Conservation (phyloP, 2,797 vertebrate species). For the Pogoniulus pusillus region DNA sequence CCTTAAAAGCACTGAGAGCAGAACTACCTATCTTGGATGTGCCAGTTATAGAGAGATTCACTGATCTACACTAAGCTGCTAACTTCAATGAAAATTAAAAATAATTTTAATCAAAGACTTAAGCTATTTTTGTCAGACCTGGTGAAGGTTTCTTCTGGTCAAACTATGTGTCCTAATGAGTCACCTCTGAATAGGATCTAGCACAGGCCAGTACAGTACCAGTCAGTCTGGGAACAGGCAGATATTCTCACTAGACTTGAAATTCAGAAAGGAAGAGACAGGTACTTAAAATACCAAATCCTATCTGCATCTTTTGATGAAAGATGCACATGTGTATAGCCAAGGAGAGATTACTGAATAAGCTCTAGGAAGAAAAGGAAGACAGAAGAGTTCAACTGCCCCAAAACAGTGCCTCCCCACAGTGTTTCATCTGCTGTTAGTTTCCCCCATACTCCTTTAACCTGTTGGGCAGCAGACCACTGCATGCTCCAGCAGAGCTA, state of each 20-base stretch:
- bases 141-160: not conserved
- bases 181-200: not conserved
- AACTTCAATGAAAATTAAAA: not conserved
- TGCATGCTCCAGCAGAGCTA: not conserved
- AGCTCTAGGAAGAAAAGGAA: not conserved
- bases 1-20: not conserved
- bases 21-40: not conserved
- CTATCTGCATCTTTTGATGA: not conserved
- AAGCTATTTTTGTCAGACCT: not conserved
- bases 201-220: not conserved
- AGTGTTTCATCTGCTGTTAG: not conserved
- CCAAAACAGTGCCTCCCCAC: rapidly evolving
- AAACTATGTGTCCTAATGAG: not conserved
- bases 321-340: not conserved
- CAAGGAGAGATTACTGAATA: not conserved
- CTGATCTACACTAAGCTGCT: not conserved
- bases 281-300: not conserved
- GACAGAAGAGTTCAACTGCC: not conserved
- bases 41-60: not conserved
- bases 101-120: not conserved
- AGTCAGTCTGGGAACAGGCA: not conserved
- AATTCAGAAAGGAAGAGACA: not conserved
- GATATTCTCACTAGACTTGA: not conserved
- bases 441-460: not conserved
- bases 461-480: not conserved